A percentile compares a stretch with the other conserved stretches of the same genome.
These are phyloP conservation scores for Littorina saxatilis DNA, from an alignment of 1,140 invertebrate genomes.

Conservation along the genomic window DNA sequence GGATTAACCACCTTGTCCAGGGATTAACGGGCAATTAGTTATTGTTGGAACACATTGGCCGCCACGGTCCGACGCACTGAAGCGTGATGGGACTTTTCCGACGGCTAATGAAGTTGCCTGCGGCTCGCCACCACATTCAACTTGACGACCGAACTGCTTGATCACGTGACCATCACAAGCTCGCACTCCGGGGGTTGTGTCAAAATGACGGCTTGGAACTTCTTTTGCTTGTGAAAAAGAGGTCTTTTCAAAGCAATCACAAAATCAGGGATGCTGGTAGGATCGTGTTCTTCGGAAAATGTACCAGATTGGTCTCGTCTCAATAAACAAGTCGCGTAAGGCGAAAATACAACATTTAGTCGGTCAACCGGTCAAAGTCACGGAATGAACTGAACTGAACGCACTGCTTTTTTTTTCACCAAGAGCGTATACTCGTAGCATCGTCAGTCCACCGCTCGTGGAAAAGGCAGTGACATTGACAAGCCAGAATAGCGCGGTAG, in stretches of 20 bases:
- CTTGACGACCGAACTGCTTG: constrained; percentile 22
- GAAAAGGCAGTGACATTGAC: too few species aligned
- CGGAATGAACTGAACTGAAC: neutral
- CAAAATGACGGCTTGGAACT: neutral
- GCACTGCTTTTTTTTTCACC: too few species aligned
- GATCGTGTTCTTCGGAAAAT: too few species aligned
- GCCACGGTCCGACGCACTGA: neutral
- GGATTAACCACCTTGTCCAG: neutral
- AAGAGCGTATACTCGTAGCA: too few species aligned
- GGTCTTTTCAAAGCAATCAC: too few species aligned
- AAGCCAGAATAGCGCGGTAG: too few species aligned
- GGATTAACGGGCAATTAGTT: neutral
- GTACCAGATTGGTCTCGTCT: neutral
- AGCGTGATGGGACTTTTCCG: neutral
- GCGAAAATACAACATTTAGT: too few species aligned
- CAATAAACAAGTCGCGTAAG: too few species aligned
- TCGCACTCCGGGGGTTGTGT: neutral
- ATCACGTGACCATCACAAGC: neutral
- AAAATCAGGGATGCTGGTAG: too few species aligned
- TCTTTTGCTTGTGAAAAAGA: too few species aligned
- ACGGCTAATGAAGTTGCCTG: neutral
- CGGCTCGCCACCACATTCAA: neutral
- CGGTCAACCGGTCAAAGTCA: too few species aligned
- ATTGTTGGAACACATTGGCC: neutral
- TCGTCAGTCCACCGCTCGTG: too few species aligned